Conservation (phyloP, 2,113 vertebrate genomes). For the Natator depressus region DNA sequence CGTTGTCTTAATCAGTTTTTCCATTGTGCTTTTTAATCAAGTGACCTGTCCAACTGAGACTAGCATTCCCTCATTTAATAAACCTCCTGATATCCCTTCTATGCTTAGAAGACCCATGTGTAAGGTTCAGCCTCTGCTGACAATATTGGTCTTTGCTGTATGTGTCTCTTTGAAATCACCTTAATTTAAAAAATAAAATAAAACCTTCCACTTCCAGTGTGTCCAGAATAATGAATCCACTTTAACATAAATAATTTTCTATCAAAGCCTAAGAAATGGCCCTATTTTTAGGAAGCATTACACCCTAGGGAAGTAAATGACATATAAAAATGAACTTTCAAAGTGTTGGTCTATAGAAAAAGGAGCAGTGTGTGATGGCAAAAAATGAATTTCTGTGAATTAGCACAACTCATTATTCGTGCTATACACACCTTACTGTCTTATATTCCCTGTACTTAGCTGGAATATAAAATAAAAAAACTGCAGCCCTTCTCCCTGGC, state of each 20-base stretch:
- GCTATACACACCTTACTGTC: conserved; percentile 62
- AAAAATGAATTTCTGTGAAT: conserved; percentile 77
- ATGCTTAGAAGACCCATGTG: not conserved
- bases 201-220: not conserved
- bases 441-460: conserved; percentile 71
- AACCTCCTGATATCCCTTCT: conserved; percentile 21
- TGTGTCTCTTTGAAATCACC: conserved; percentile 66
- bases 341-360: conserved; percentile 82
- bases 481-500: conserved; percentile 67
- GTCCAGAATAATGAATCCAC: conserved; percentile 77
- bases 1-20: conserved; percentile 54
- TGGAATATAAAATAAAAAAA: conserved; percentile 73
- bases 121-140: conserved; percentile 27
- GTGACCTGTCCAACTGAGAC: conserved; percentile 50
- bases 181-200: conserved; percentile 39
- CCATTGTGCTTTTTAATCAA: conserved; percentile 57
- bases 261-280: conserved; percentile 73
- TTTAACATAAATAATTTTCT: conserved; percentile 82
- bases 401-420: conserved; percentile 78
- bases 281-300: conserved; percentile 79
- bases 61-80: conserved; percentile 45
- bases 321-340: conserved; percentile 80
- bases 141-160: conserved; percentile 44
- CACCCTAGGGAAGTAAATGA: conserved; percentile 81
- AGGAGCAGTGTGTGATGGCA: conserved; percentile 70